These are phyloP conservation scores for Bambusicola thoracicus DNA, from an alignment of 2,113 vertebrate genomes.

Conservation along the genomic window DNA sequence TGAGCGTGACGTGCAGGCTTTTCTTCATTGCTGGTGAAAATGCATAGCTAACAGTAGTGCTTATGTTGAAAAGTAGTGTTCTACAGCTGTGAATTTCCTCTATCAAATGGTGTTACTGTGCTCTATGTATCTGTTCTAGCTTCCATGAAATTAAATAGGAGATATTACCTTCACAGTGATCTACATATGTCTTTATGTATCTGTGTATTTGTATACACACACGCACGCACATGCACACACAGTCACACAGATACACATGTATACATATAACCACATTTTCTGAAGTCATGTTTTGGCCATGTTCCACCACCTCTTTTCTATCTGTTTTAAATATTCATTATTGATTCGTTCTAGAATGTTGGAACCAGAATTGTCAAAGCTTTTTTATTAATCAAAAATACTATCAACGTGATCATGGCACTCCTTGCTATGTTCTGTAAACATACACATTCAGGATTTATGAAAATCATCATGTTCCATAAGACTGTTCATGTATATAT, in stretches of 20 bases:
- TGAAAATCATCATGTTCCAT: background rate
- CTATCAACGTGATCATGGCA: background rate
- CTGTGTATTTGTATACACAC: too few species aligned
- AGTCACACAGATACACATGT: accelerated
- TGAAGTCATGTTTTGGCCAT: background rate
- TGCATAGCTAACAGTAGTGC: background rate
- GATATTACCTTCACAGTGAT: too few species aligned
- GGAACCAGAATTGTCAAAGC: background rate
- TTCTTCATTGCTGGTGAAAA: background rate
- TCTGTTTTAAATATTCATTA: background rate
- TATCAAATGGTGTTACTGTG: background rate
- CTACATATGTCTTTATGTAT: background rate
- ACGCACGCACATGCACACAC: too few species aligned
- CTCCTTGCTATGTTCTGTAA: background rate
- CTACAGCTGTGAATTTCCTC: background rate
- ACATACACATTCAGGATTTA: background rate
- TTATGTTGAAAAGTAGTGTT: background rate
- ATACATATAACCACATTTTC: background rate
- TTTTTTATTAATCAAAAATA: background rate
- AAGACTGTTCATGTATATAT: background rate
- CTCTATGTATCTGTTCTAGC: background rate
- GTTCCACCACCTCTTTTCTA: background rate
- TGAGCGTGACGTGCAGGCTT: background rate
- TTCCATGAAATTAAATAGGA: background rate
- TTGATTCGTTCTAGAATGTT: background rate